Conservation (phyloP, 2,797 vertebrate genomes). For the Pangasius larnaudii region DNA sequence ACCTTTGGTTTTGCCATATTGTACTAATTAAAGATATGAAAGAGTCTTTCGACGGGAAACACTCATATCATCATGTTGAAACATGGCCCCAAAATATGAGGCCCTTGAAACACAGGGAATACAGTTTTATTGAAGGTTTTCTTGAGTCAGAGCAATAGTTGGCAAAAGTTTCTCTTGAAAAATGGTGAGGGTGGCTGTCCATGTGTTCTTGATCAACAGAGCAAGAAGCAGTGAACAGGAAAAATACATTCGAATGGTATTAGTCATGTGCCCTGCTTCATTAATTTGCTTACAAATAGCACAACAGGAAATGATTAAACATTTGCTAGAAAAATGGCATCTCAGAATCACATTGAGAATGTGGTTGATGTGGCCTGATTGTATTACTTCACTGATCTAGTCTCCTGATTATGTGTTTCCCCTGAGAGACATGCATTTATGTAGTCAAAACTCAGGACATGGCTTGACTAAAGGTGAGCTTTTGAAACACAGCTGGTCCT, state of each 20-base stretch:
- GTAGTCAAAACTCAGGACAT: background rate
- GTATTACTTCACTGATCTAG: background rate
- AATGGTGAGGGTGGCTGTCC: background rate
- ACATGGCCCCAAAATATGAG: slow-evolving; percentile 23
- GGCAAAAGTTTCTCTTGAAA: background rate
- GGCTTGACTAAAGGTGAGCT: background rate
- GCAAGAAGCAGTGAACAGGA: background rate
- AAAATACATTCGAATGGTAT: slow-evolving; percentile 1
- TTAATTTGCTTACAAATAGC: background rate
- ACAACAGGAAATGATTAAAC: slow-evolving; percentile 25
- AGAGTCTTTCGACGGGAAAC: slow-evolving; percentile 14
- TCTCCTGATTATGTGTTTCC: background rate
- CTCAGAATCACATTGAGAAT: background rate
- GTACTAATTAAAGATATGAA: slow-evolving; percentile 28
- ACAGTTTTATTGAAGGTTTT: background rate
- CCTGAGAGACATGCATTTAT: background rate
- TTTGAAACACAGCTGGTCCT: background rate
- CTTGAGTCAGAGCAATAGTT: slow-evolving; percentile 19
- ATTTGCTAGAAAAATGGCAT: background rate
- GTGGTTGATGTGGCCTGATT: background rate
- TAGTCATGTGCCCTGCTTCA: slow-evolving; percentile 13
- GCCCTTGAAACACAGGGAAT: slow-evolving; percentile 6
- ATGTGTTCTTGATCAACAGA: slow-evolving; percentile 43
- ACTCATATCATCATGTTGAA: slow-evolving; percentile 16
- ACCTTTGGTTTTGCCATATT: slow-evolving; percentile 18